Percentiles rank a stretch among this genome's conserved stretches.
phyloP scores from a whole-genome alignment of 2,797 vertebrate genomes.

The Oreonectes daqikongensis region DNA sequence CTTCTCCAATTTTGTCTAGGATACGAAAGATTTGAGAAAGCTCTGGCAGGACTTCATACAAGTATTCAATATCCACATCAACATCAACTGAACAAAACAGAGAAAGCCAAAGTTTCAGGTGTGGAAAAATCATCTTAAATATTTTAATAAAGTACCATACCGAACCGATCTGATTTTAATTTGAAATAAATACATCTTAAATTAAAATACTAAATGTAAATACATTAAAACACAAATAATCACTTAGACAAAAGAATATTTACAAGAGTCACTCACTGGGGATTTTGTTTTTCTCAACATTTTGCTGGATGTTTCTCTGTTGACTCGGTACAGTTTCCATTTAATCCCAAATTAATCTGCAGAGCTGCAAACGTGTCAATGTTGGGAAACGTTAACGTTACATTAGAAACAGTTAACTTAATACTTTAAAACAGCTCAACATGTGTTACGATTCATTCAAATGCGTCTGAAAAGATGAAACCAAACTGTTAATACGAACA shows the following conservation, averaged over 20 bases:
- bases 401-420: too few species aligned
- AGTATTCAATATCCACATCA: constrained; percentile 85
- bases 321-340: constrained; percentile 33
- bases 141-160: neutral
- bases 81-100: constrained; percentile 69
- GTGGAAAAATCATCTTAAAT: neutral
- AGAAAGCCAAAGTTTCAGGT: neutral
- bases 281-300: constrained; percentile 37
- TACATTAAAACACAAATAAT: too few species aligned
- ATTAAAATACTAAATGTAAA: too few species aligned
- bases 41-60: constrained; percentile 91
- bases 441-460: too few species aligned
- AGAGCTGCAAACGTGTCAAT: neutral
- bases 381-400: too few species aligned
- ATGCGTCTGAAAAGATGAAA: neutral
- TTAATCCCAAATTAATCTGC: neutral
- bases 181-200: too few species aligned
- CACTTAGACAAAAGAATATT: neutral
- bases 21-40: constrained; percentile 87
- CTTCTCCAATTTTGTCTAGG: constrained; percentile 94
- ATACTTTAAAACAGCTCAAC: neutral
- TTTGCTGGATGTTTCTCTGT: constrained; percentile 1
- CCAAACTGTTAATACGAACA: neutral
- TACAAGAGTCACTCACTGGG: constrained; percentile 37
- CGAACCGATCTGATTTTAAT: too few species aligned